Conservation (phyloP, 1,140 invertebrate genomes). For the Euwallacea similis region DNA sequence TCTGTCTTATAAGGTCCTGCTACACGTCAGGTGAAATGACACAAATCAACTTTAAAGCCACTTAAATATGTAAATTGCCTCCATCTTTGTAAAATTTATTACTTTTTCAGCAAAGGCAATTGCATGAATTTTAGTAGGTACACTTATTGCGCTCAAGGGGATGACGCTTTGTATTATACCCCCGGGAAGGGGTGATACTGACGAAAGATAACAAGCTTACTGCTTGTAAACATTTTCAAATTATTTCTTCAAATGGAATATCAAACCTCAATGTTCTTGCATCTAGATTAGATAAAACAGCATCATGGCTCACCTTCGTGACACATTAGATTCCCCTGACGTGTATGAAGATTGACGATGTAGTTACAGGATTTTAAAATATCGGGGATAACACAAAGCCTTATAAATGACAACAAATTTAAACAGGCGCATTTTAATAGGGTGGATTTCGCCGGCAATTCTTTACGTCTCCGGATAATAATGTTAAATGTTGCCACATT, state of each 20-base stretch:
- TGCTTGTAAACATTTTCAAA: neutral
- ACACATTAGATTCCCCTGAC: conserved; percentile 31
- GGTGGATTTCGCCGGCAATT: conserved; percentile 21
- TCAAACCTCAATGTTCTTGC: neutral
- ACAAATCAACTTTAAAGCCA: neutral
- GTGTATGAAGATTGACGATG: conserved; percentile 40
- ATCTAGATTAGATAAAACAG: conserved; percentile 4
- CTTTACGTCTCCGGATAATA: conserved; percentile 23
- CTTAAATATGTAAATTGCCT: neutral
- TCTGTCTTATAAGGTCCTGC: too few species aligned
- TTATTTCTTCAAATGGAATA: neutral
- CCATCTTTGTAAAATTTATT: neutral
- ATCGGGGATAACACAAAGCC: conserved; percentile 45
- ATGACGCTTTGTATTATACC: conserved; percentile 7
- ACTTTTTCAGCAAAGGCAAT: neutral
- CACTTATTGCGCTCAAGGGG: neutral
- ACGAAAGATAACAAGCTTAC: neutral
- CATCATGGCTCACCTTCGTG: conserved; percentile 25
- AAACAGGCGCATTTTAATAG: conserved; percentile 40
- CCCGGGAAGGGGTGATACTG: conserved; percentile 5
- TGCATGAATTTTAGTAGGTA: neutral
- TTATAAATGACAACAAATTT: conserved; percentile 46
- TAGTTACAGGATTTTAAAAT: conserved; percentile 43
- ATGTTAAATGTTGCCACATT: conserved; percentile 27
- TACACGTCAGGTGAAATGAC: too few species aligned